These are phyloP conservation scores for Protobothrops mucrosquamatus DNA, from an alignment of 2,113 vertebrate genomes.

Conservation along the genomic window DNA sequence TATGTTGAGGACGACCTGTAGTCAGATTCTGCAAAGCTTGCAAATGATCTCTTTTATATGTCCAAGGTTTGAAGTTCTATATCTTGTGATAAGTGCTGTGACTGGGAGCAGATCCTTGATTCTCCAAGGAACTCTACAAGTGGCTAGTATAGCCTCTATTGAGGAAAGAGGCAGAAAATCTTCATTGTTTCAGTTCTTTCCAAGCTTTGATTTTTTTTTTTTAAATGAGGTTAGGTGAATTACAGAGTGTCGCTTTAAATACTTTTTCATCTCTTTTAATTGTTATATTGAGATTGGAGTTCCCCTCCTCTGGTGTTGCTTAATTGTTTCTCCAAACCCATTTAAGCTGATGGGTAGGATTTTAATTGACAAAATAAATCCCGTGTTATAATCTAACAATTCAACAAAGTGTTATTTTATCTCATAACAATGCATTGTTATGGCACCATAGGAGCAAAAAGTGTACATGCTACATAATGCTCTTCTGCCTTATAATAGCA, in stretches of 20 bases:
- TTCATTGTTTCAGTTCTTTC: neutral
- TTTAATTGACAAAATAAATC: neutral
- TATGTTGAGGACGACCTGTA: too few relatives aligned
- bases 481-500: neutral
- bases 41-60: neutral
- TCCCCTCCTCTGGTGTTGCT: neutral
- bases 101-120: neutral
- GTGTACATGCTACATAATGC: neutral
- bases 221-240: neutral
- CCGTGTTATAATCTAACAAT: neutral
- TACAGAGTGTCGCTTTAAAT: neutral
- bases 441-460: neutral
- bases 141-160: neutral
- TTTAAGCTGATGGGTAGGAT: neutral
- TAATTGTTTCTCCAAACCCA: neutral
- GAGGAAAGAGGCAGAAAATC: neutral
- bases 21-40: neutral
- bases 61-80: neutral
- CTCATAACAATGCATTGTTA: neutral
- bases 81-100: neutral
- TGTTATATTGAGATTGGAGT: neutral
- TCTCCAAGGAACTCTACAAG: neutral
- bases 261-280: neutral
- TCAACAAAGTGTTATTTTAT: neutral
- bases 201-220: neutral